Evolutionary conservation across 2,113 vertebrate genomes (phyloP), one percentile per base, ranked within the genome.

Genomic region (Microcebus lehilahytsara): DNA sequence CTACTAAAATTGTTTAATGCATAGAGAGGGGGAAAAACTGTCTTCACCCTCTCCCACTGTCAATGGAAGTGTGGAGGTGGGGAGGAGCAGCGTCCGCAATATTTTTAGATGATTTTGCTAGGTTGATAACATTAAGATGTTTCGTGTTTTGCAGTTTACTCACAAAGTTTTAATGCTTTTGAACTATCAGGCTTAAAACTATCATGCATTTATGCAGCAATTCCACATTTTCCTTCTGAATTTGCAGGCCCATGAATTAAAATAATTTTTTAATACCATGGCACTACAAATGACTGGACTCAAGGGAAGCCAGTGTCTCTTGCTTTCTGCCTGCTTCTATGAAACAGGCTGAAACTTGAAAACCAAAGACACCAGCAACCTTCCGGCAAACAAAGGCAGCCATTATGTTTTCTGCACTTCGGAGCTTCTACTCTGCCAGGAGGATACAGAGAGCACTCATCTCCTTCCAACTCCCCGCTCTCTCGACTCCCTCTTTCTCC

Each of bases 401-500:
- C 96, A 96, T 97, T 98, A 87, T 97, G 75, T 96, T 67, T 67
- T 60, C 78, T 71, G 94, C 27, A 85, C 93, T 95, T 84, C 13
- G 20, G 71, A 80, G 92, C 49, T 75, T 89, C 88, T 16, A 19
- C 89, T 75, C 96, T 93, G 95, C 96, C 96, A 95, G 64, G 93
- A 96, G 94, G 93, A 98, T 96, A 96, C 96, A 96, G 97, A 97
- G 79, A 96, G 92, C 77, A 94, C 97, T 98, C 97, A 98, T 89
- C 96, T 93, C 98, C 93, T 94, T 98, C 98, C 97, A 97, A 86
- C 93, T 97, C 96, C 96, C 93, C 87, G 66, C 95, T 95, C 96
- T 96, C 97, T 97, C 94, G 89, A 98, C 96, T 98, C 97, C 97
- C 96, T 97, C 89, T 94, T 92, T 93, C 84, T 96, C 94, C 96